Evolutionary conservation across 2,113 vertebrate genomes (phyloP).

Genomic region (Struthio camelus): DNA sequence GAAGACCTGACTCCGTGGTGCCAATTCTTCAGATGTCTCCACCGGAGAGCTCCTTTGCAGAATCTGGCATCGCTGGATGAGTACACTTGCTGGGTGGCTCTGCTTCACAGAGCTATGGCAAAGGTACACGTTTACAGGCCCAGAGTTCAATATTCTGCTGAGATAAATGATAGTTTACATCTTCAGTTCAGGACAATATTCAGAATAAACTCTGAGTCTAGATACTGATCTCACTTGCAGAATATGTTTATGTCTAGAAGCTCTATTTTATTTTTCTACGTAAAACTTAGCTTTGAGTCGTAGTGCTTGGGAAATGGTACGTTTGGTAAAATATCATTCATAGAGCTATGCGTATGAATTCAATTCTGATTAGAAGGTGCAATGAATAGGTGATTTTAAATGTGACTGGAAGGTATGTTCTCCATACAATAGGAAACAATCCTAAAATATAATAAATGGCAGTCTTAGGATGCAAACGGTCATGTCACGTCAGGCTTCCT

Average conservation of each 20-base stretch:
- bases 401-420: background rate
- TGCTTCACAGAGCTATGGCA: background rate
- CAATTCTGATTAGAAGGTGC: background rate
- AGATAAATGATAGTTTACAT: background rate
- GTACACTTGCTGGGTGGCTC: background rate
- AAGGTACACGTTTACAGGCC: fast-evolving
- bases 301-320: background rate
- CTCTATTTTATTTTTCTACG: background rate
- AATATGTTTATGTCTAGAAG: background rate
- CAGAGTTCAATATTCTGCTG: background rate
- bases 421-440: background rate
- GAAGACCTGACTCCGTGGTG: background rate
- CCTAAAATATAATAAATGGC: background rate
- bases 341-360: background rate
- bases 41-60: background rate
- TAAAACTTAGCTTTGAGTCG: fast-evolving
- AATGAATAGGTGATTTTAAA: background rate
- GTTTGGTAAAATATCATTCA: fast-evolving
- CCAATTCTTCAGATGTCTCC: background rate
- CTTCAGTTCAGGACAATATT: background rate
- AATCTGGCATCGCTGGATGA: background rate
- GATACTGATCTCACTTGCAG: background rate
- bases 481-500: fast-evolving
- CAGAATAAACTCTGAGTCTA: background rate
- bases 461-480: fast-evolving